Evolutionary conservation across 2,888 invertebrate species (phyloP).

Genomic region (Xanthia icteritia): DNA sequence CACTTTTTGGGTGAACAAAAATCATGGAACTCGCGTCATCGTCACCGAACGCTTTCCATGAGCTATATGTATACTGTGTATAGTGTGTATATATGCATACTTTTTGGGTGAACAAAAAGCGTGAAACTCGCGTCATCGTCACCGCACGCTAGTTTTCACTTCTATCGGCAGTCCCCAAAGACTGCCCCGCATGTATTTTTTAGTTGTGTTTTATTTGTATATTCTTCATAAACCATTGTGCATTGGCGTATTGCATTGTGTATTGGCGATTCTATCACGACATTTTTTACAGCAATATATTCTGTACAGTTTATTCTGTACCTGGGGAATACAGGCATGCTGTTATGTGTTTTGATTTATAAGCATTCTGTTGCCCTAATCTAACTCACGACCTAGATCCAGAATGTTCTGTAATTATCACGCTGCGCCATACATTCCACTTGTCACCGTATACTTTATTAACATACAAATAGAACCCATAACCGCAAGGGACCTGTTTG

Average conservation of each 20-base stretch:
- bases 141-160: too few species aligned
- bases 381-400: slow-evolving; percentile 26
- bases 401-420: slow-evolving; percentile 16
- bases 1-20: too few species aligned
- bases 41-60: too few species aligned
- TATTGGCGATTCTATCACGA: background rate
- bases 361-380: background rate
- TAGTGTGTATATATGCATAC: too few species aligned
- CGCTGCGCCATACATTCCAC: slow-evolving; percentile 22
- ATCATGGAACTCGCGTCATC: too few species aligned
- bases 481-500: slow-evolving; percentile 10
- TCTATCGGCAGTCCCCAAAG: too few species aligned
- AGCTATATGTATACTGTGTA: too few species aligned
- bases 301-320: background rate
- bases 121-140: too few species aligned
- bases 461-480: background rate
- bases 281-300: background rate
- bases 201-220: too few species aligned
- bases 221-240: too few species aligned
- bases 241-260: background rate
- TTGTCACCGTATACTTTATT: slow-evolving; percentile 17
- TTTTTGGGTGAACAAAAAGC: too few species aligned
- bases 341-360: slow-evolving; percentile 4
- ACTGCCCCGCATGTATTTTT: too few species aligned
- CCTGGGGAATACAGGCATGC: background rate